Percentiles rank a stretch among this genome's conserved stretches.
phyloP scores from a whole-genome alignment of 2,113 vertebrate species.

The Pelvicachromis taeniatus region DNA sequence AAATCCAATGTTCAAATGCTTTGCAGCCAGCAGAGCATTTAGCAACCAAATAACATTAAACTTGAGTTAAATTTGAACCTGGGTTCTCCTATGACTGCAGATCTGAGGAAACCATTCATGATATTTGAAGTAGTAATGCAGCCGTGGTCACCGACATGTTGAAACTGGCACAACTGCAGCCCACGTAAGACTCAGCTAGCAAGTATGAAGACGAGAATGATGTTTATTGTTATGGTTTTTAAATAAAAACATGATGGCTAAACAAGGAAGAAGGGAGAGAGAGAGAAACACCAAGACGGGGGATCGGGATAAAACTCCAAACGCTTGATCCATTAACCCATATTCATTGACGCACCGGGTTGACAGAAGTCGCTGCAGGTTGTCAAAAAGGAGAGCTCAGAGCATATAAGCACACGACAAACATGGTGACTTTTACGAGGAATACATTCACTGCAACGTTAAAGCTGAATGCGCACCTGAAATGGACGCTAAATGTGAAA shows the following conservation, averaged over 20 bases:
- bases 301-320: conserved; percentile 12
- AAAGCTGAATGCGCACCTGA: neutral
- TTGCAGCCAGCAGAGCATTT: neutral
- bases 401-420: neutral
- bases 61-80: neutral
- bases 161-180: conserved; percentile 24
- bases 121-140: neutral
- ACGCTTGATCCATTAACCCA: conserved; percentile 57
- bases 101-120: conserved; percentile 8
- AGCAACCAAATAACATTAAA: neutral
- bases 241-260: neutral
- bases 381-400: neutral
- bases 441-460: neutral
- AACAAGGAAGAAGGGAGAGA: neutral
- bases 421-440: neutral
- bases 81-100: neutral
- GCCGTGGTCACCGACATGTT: conserved; percentile 21
- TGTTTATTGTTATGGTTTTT: neutral
- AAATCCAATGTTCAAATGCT: neutral
- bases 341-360: conserved; percentile 45
- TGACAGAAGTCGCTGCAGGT: conserved; percentile 17
- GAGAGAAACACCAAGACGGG: neutral
- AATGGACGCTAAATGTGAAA: neutral
- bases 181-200: neutral
- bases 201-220: neutral